Percentiles rank a stretch among this genome's conserved stretches.
phyloP scores from a whole-genome alignment of 1,140 invertebrate species.

The Atta texana region DNA sequence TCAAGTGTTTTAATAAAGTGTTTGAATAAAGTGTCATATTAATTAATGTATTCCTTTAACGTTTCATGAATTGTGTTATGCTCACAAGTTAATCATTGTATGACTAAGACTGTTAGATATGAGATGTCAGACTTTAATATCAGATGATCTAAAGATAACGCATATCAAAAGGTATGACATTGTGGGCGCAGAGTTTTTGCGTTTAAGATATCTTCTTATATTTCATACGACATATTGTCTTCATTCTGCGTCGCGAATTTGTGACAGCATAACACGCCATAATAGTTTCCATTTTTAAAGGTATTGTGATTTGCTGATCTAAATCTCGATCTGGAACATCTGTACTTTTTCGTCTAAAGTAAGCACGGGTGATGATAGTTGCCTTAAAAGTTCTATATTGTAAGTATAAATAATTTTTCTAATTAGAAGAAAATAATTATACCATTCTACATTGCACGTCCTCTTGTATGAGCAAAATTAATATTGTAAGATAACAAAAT shows the following conservation, averaged over 20 bases:
- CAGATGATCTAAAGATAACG: conserved; percentile 54
- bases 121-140: conserved; percentile 53
- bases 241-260: neutral
- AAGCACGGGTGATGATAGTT: neutral
- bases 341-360: neutral
- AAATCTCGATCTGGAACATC: neutral
- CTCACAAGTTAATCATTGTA: conserved; percentile 19
- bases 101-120: conserved; percentile 48
- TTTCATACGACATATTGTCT: neutral
- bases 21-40: neutral
- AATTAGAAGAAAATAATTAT: conserved; percentile 3
- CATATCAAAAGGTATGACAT: conserved; percentile 57
- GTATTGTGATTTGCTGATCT: neutral
- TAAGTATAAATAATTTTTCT: conserved; percentile 49
- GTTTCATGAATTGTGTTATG: neutral
- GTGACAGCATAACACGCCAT: neutral
- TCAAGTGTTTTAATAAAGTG: neutral
- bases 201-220: conserved; percentile 20
- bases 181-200: neutral
- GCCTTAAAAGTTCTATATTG: neutral
- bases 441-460: neutral
- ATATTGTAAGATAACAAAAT: conserved; percentile 10
- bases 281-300: neutral
- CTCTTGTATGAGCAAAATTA: conserved; percentile 12
- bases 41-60: conserved; percentile 26